These are phyloP conservation scores for Camelus dromedarius DNA, from an alignment of 2,113 vertebrate genomes.

Conservation along the genomic window DNA sequence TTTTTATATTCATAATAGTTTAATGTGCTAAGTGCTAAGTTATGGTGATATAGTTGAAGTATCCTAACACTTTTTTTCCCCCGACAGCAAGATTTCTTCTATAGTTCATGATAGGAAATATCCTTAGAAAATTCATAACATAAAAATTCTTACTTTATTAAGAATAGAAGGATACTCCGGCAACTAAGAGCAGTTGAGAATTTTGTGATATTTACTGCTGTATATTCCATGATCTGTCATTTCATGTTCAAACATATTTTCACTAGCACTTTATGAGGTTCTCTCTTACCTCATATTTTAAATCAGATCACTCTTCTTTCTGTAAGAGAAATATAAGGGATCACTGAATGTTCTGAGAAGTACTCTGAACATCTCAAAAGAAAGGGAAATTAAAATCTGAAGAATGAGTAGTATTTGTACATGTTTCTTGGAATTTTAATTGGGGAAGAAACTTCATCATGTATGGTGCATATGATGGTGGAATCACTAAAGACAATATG, in stretches of 20 bases:
- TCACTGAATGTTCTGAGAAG: slow-evolving; percentile 2
- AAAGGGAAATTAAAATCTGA: slow-evolving; percentile 7
- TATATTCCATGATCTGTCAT: neutral
- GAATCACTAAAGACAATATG: neutral
- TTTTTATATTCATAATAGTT: neutral
- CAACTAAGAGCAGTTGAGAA: slow-evolving; percentile 4
- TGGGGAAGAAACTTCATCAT: neutral
- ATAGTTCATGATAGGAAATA: neutral
- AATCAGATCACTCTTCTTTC: neutral
- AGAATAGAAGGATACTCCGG: neutral
- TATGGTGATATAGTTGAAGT: slow-evolving; percentile 31
- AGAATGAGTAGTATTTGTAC: neutral
- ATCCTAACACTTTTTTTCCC: neutral
- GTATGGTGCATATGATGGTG: neutral
- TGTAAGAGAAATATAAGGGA: neutral
- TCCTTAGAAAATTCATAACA: slow-evolving; percentile 36
- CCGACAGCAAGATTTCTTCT: slow-evolving; percentile 4
- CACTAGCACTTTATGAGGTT: neutral
- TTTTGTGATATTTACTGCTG: neutral
- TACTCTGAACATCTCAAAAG: neutral
- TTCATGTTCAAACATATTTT: slow-evolving; percentile 23
- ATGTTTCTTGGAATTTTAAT: slow-evolving; percentile 24
- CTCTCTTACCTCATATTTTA: neutral
- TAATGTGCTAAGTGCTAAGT: neutral
- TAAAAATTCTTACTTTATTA: slow-evolving; percentile 16